Percentiles rank a stretch among this genome's conserved stretches.
Evolutionary conservation across 2,797 vertebrate genomes (phyloP).

Genomic region (Eulemur rubriventer): DNA sequence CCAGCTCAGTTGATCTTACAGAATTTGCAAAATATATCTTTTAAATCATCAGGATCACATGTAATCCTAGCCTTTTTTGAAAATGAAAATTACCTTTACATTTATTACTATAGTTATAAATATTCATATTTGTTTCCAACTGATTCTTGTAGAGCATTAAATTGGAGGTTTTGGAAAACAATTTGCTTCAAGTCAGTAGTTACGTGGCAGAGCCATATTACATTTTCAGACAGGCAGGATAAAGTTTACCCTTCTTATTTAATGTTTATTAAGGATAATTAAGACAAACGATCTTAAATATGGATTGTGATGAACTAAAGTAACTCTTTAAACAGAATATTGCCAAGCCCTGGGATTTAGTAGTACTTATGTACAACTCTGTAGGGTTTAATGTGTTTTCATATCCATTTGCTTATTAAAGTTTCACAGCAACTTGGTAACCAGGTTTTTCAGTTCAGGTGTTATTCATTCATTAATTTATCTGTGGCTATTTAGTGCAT

Average conservation of each 20-base stretch:
- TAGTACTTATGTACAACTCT: accelerated
- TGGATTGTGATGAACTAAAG: background rate
- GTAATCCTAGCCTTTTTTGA: background rate
- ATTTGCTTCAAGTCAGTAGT: background rate
- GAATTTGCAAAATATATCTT: background rate
- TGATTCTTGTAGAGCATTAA: background rate
- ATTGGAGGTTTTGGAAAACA: background rate
- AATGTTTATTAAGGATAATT: background rate
- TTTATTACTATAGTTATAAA: background rate
- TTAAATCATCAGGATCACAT: background rate
- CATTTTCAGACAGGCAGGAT: background rate
- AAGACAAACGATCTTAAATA: background rate
- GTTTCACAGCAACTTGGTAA: background rate
- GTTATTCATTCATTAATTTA: background rate
- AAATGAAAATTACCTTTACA: background rate
- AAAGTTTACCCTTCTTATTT: background rate
- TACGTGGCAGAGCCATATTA: background rate
- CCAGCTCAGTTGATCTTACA: background rate
- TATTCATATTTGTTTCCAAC: background rate
- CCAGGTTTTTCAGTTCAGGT: background rate
- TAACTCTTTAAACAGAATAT: background rate
- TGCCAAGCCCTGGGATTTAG: background rate
- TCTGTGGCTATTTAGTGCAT: background rate
- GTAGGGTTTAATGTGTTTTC: background rate
- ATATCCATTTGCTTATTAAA: background rate